Conservation (phyloP, 2,888 invertebrate genomes). For the Hetaerina titia region DNA sequence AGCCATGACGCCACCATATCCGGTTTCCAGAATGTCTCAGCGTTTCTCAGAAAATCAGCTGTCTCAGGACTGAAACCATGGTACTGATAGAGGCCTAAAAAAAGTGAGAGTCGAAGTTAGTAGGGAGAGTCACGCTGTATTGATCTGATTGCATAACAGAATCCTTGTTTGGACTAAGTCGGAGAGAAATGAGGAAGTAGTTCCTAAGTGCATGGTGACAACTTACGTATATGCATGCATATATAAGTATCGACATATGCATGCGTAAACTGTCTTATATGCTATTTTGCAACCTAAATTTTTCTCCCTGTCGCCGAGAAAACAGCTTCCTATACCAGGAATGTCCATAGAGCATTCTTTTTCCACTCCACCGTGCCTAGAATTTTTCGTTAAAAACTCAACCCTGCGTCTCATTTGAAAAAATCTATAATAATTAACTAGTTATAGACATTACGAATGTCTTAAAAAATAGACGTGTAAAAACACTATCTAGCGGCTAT, state of each 20-base stretch:
- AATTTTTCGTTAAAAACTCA: no score
- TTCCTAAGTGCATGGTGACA: background rate
- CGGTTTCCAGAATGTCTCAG: background rate
- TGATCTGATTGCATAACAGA: background rate
- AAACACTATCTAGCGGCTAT: no score
- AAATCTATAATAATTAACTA: no score
- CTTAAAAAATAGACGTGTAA: no score
- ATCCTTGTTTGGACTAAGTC: background rate
- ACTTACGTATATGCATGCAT: no score
- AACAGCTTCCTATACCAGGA: background rate
- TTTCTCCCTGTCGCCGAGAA: no score
- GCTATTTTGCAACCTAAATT: background rate
- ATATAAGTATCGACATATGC: no score
- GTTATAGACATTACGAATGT: no score
- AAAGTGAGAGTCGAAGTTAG: background rate
- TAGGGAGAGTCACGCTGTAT: background rate
- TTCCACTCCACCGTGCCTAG: no score
- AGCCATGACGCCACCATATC: background rate
- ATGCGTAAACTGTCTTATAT: no score
- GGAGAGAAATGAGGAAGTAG: background rate
- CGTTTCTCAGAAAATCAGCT: background rate
- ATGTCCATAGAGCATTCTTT: background rate
- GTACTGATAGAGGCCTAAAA: background rate
- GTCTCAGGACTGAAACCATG: background rate
- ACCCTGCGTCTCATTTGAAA: no score